These are phyloP conservation scores for Sterrhoptilus dennistouni DNA, from an alignment of 2,113 vertebrate species.

Conservation along the genomic window DNA sequence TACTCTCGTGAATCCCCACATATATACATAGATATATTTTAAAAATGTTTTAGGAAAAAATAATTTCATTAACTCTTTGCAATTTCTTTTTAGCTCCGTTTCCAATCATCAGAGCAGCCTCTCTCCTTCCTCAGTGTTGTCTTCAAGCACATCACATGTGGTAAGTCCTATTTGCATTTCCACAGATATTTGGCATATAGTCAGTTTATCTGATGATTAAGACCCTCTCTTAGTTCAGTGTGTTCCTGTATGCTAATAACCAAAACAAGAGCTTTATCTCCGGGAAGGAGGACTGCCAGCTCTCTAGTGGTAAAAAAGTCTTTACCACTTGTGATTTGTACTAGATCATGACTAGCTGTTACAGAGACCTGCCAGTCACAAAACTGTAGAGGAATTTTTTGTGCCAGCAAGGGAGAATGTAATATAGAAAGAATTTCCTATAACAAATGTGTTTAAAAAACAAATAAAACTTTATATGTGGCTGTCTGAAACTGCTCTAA, in stretches of 20 bases:
- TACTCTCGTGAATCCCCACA: too few species aligned
- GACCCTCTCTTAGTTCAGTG: background rate
- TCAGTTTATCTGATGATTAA: background rate
- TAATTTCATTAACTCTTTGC: background rate
- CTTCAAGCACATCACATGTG: constrained; percentile 79
- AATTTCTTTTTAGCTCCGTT: constrained; percentile 62
- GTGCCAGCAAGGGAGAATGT: background rate
- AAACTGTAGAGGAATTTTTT: background rate
- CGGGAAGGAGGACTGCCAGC: background rate
- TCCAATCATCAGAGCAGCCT: constrained; percentile 83
- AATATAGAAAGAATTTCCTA: background rate
- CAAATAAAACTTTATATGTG: background rate
- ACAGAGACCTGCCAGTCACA: background rate
- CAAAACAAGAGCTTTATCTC: background rate
- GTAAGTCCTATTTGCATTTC: constrained; percentile 72
- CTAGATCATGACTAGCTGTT: background rate
- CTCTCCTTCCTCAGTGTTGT: constrained; percentile 80
- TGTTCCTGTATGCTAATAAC: background rate
- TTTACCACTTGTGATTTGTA: background rate
- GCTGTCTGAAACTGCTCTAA: background rate
- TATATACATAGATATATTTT: background rate
- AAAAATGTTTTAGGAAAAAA: background rate
- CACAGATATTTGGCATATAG: background rate
- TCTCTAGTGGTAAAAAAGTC: background rate
- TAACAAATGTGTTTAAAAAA: background rate